Evolutionary conservation across 1,140 invertebrate species (phyloP), one percentile per base, ranked within the genome.

Genomic region (Caenorhabditis brenneri): DNA sequence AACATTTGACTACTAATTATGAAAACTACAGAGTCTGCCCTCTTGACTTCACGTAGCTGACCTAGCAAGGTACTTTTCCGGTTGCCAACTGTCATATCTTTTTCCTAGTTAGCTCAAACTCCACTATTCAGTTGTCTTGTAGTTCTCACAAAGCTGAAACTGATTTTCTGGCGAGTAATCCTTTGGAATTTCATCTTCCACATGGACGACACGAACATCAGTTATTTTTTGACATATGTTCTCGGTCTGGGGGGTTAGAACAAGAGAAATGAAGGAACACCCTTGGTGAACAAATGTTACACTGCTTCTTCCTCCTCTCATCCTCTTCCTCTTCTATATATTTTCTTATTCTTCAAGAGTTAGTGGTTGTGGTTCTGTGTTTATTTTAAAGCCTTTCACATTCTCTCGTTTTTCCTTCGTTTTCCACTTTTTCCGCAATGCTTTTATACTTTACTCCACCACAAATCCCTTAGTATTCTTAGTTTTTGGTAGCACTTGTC

Each of bases 351-450:
- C 36, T 46, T 74, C 36, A 74, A 74, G 65, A 74, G 65, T 74
- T 74, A 39, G 65, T 74, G 36, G 65, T 74, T 46, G 65, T 74
- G 65, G 65, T 42, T 74, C 65, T 74, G 65, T 74, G 65, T 74
- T 74, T 74, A 74, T 74, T 74, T 74, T 74, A 74, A 74, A 74
- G 36, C 65, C 65, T 74, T n/a, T 19, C 19, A 12, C 31, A 36
- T 9, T 36, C 29, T 58, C 29, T 36, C 27, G 27, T 39, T 74
- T 24, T 31, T 74, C 19, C 12, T 22, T 55, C 24, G 22, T 74
- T 42, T 74, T 74, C n/a, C 19, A 42, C n/a, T 74, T 74, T 74
- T 24, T 12, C 12, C n/a, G 24, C 36, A 27, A 46, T 29, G 22
- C 10, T 74, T 74, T 74, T 31, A 74, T 74, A 74, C 36, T 74